Conservation (phyloP, 1,140 invertebrate species). For the Heliothis virescens region DNA sequence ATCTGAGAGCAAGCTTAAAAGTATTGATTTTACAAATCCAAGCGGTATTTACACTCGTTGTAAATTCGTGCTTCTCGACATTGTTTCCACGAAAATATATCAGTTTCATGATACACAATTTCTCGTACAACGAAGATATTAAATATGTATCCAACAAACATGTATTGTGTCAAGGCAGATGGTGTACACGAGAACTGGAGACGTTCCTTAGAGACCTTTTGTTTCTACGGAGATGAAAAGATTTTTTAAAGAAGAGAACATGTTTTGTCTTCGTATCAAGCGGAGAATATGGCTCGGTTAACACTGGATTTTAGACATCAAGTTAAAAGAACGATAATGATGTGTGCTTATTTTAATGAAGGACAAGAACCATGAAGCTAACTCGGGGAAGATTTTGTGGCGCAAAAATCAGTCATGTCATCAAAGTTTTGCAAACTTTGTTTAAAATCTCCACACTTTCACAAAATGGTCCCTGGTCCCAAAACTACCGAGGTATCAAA, state of each 20-base stretch:
- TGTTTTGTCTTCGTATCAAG: not conserved
- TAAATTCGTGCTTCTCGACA: not conserved
- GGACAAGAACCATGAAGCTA: not conserved
- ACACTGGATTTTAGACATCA: not conserved
- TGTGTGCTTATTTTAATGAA: not conserved
- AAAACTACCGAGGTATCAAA: constrained; percentile 13
- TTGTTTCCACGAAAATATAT: constrained; percentile 5
- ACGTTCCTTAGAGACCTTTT: constrained; percentile 37
- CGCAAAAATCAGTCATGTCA: no score
- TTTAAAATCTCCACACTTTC: not conserved
- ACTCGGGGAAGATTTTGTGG: no score
- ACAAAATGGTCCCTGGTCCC: not conserved
- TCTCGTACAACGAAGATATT: constrained; percentile 6
- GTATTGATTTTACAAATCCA: not conserved
- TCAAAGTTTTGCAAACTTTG: not conserved
- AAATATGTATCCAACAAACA: constrained; percentile 35
- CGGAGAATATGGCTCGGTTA: not conserved
- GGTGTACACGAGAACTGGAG: constrained; percentile 1
- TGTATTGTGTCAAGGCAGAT: constrained; percentile 24
- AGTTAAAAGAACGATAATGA: not conserved
- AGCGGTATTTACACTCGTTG: not conserved
- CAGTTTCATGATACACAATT: not conserved
- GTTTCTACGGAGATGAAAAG: constrained; percentile 7
- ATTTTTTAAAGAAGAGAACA: constrained; percentile 12
- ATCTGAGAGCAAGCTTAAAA: no score